Base-by-base conservation (phyloP, 2,888 invertebrate species). In the Trisateles emortualis region DNA sequence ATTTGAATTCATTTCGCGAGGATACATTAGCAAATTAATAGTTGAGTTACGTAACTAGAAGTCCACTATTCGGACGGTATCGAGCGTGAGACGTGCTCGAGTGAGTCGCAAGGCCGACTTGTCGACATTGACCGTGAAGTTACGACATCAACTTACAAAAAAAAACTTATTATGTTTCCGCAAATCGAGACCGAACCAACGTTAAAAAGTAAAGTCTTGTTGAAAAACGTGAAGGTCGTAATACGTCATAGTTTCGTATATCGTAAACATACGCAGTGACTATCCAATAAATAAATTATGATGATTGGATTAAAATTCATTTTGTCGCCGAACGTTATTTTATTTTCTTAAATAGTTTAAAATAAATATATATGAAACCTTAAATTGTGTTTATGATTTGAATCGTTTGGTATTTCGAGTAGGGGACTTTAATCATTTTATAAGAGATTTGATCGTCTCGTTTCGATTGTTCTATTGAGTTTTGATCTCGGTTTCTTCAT, bases 111-210 rank as follows among this genome's bases (percentile, higher is more conserved):
- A 92, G 92, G 92, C 75, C 91, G 82, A 68, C 83, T 74, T 72
- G 79, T 86, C 89, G 92, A 88, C 92, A 92, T 92, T 92, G 92
- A 88, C 92, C 92, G 88, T 92, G 87, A 86, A 84, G 83, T 83
- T 81, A 85, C 84, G 78, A 82, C 84, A 85, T 78, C 76, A 73
- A 73, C 65, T 79, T 74, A 76, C 64, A 74, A 79, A 85, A 45
- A 32, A 87, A 81, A 81, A 79, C 77, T 78, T 81, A 82, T 83
- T 83, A 80, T 79, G 86, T 92, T 92, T 92, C 92, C 92, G 92
- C 90, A 88, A 90, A 88, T 85, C 81, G 75, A 82, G 75, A 72
- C 59, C 58, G 71, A 70, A 75, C 66, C 64, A 72, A 76, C 58
- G 65, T 79, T 76, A 53, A 78, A 78, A 77, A 72, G 73, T 68